A percentile compares a stretch with the other conserved stretches of the same genome.
Evolutionary conservation across 2,113 vertebrate genomes (phyloP).

Genomic region (Hymenochirus boettgeri): DNA sequence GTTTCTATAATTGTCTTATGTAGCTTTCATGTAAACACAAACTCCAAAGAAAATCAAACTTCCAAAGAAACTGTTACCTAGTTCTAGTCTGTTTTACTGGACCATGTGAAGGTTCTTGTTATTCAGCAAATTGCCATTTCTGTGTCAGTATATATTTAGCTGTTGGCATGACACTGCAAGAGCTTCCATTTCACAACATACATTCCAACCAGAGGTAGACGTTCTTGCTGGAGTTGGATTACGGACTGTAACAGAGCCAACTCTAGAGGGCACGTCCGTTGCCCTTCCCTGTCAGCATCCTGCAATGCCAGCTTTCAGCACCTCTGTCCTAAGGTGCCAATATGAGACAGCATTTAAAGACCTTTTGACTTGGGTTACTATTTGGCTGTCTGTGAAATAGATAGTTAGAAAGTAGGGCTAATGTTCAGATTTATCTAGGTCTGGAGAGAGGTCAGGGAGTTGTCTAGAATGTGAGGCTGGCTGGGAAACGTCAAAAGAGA

Average conservation of each 20-base stretch:
- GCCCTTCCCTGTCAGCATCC: slow-evolving; percentile 31
- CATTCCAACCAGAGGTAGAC: slow-evolving; percentile 37
- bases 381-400: not conserved
- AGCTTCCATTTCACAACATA: slow-evolving; percentile 41
- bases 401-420: not conserved
- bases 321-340: not conserved
- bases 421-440: not conserved
- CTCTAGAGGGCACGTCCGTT: slow-evolving; percentile 31
- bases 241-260: slow-evolving; percentile 34
- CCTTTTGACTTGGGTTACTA: not conserved
- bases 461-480: not conserved
- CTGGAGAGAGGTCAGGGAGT: not conserved
- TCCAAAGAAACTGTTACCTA: not conserved
- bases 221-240: slow-evolving; percentile 25
- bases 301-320: slow-evolving; percentile 8
- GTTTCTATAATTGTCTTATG: too few species aligned
- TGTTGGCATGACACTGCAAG: slow-evolving; percentile 36
- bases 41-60: too few species aligned
- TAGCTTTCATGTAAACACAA: too few species aligned
- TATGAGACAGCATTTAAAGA: not conserved
- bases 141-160: slow-evolving; percentile 34
- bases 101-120: slow-evolving; percentile 5
- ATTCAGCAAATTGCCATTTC: slow-evolving; percentile 4
- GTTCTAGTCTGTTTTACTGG: slow-evolving; percentile 8
- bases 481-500: too few species aligned